These are phyloP conservation scores for Tupiocoris notatus DNA, from an alignment of 2,888 invertebrate genomes.

Conservation along the genomic window DNA sequence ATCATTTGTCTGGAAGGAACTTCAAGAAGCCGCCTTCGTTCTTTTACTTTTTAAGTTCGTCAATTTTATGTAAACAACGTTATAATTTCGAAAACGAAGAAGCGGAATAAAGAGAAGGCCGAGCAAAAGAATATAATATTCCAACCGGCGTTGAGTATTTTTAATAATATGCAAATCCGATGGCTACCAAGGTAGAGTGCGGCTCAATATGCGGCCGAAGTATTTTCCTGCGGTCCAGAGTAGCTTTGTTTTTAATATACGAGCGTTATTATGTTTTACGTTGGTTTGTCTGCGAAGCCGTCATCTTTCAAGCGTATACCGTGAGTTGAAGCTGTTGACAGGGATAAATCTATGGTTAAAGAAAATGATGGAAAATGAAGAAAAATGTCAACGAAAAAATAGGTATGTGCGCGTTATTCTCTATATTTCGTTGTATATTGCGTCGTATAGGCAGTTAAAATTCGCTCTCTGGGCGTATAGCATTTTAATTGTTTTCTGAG, in stretches of 20 bases:
- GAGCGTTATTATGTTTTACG: too few species aligned
- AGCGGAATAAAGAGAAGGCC: constrained; percentile 12
- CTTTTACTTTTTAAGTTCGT: background rate
- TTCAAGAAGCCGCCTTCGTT: constrained; percentile 18
- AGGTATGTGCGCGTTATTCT: too few species aligned
- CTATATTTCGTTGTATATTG: too few species aligned
- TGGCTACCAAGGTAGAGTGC: constrained; percentile 3
- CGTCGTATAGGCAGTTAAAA: too few species aligned
- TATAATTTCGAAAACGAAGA: constrained; percentile 11
- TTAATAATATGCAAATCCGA: constrained; percentile 30
- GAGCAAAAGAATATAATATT: constrained; percentile 4
- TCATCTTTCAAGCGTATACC: too few species aligned
- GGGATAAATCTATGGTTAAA: too few species aligned
- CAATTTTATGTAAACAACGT: constrained; percentile 36
- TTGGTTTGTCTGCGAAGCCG: too few species aligned
- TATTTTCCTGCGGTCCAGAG: constrained; percentile 10
- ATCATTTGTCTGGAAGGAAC: constrained; percentile 37
- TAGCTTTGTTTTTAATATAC: constrained; percentile 28
- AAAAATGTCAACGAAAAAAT: too few species aligned
- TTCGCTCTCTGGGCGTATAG: too few species aligned
- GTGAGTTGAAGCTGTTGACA: too few species aligned
- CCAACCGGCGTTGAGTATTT: constrained; percentile 14
- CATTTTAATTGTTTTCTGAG: background rate
- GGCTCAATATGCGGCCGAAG: constrained; percentile 13
- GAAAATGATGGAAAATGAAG: too few species aligned